phyloP scores from a whole-genome alignment of 2,888 invertebrate genomes.

The Deroplatys truncata region DNA sequence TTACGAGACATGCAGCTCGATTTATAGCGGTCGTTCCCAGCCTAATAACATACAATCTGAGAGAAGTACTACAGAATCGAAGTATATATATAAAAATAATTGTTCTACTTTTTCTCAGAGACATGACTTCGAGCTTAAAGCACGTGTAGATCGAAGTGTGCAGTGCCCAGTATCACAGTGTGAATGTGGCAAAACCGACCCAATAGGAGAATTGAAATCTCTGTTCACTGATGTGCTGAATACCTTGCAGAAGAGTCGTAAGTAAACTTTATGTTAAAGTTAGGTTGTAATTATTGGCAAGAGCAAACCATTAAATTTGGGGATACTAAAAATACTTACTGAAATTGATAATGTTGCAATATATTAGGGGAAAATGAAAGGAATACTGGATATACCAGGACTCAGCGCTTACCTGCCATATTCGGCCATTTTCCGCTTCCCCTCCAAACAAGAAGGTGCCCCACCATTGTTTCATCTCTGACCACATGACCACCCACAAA shows the following conservation, averaged over 20 bases:
- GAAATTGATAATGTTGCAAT: too few species aligned
- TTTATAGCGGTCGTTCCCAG: background rate
- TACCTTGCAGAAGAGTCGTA: background rate
- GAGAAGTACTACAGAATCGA: background rate
- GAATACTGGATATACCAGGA: too few species aligned
- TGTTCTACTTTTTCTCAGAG: background rate
- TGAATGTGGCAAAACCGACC: background rate
- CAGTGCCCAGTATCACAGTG: background rate
- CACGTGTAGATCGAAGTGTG: background rate
- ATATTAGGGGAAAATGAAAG: too few species aligned
- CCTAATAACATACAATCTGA: background rate
- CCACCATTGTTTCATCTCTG: too few species aligned
- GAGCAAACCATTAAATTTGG: too few species aligned
- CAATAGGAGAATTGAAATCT: background rate
- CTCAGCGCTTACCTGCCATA: too few species aligned
- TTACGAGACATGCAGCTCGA: background rate
- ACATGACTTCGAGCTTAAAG: background rate
- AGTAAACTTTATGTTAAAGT: background rate
- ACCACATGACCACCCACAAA: too few species aligned
- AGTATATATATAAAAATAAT: background rate
- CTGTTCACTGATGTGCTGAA: background rate
- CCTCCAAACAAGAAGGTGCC: too few species aligned
- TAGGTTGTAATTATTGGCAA: too few species aligned
- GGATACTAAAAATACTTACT: too few species aligned
- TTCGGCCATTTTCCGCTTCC: too few species aligned